Conservation (phyloP, 2,797 vertebrate genomes). For the Threskiornis aethiopicus region DNA sequence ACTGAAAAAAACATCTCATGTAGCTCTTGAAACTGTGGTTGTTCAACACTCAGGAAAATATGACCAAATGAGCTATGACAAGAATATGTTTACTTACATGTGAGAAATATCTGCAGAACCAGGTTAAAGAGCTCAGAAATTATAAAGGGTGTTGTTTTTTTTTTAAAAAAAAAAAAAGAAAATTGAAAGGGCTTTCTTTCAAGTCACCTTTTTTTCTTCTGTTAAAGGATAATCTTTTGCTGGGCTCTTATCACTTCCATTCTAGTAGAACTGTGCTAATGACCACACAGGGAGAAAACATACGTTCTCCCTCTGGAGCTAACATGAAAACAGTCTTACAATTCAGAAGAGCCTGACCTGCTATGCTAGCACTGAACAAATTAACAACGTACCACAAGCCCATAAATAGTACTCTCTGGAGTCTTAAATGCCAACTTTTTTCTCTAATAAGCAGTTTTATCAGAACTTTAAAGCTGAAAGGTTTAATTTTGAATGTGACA, state of each 20-base stretch:
- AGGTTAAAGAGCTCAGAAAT: neutral
- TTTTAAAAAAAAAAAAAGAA: neutral
- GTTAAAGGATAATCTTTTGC: neutral
- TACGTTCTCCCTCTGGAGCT: slow-evolving; percentile 38
- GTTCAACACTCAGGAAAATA: neutral
- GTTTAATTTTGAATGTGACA: neutral
- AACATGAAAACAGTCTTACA: slow-evolving; percentile 40
- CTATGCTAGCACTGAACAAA: slow-evolving; percentile 44
- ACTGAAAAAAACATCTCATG: neutral
- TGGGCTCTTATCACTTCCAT: neutral
- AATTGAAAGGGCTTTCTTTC: neutral
- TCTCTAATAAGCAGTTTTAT: slow-evolving; percentile 24
- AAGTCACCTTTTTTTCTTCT: neutral
- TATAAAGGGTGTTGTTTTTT: neutral
- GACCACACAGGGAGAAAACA: slow-evolving; percentile 72
- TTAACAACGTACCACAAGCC: slow-evolving; percentile 62
- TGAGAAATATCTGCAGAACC: neutral
- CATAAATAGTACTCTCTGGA: slow-evolving; percentile 57
- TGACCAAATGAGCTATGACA: neutral
- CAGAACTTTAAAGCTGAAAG: neutral
- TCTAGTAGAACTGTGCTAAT: slow-evolving; percentile 45
- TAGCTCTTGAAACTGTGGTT: neutral
- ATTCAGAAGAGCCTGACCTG: slow-evolving; percentile 48
- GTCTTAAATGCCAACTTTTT: slow-evolving; percentile 34
- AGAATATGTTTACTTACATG: neutral